These are phyloP conservation scores for Tetraneura akinire DNA, from an alignment of 1,140 invertebrate species.

Conservation along the genomic window DNA sequence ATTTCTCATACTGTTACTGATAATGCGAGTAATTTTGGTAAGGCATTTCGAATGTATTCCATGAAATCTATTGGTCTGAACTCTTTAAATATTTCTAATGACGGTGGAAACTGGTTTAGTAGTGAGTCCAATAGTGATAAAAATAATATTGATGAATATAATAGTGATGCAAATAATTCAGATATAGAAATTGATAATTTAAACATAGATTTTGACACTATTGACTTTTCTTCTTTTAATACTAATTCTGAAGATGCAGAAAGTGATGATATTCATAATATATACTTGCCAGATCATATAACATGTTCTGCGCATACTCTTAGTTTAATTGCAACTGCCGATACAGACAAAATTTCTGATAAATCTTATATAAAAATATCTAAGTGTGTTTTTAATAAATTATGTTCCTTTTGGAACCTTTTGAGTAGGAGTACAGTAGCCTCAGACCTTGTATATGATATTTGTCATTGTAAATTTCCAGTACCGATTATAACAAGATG, in stretches of 20 bases:
- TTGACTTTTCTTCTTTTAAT: no score
- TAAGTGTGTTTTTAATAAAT: neutral
- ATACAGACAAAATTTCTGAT: neutral
- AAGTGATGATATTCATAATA: no score
- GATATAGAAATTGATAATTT: no score
- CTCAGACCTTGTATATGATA: neutral
- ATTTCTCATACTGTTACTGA: neutral
- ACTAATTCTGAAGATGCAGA: no score
- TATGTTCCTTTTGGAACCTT: neutral
- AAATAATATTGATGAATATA: no score
- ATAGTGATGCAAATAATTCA: no score
- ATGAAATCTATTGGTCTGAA: neutral
- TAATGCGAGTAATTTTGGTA: slow-evolving; percentile 31
- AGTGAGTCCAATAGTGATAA: no score
- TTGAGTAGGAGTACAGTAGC: neutral
- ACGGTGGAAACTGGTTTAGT: no score
- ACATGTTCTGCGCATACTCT: neutral
- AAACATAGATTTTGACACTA: no score
- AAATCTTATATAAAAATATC: no score
- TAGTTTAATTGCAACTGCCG: neutral
- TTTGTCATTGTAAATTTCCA: neutral
- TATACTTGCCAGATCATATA: no score
- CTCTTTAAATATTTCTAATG: no score
- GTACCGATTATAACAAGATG: neutral
- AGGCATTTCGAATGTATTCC: neutral